Evolutionary conservation across 30 jellyfish, hydroid and myxozoan genomes (phyloP).

Genomic region (Hydra vulgaris): DNA sequence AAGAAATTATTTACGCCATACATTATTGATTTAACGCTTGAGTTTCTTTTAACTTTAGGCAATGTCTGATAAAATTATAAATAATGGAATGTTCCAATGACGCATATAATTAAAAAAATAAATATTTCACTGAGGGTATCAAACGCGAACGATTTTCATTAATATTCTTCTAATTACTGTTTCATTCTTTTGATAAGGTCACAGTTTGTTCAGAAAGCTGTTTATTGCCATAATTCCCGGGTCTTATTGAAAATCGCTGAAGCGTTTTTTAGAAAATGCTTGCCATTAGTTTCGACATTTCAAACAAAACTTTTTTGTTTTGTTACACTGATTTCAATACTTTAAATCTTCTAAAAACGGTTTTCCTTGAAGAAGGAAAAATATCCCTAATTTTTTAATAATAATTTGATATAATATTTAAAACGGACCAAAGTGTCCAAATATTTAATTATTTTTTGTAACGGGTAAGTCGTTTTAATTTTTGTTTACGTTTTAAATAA

Average conservation of each 20-base stretch:
- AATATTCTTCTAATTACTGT: not conserved
- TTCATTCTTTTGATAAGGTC: not conserved
- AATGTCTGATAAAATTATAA: not conserved
- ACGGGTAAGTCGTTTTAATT: too few relatives aligned
- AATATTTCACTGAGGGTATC: not conserved
- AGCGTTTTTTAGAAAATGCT: not conserved
- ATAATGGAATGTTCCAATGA: not conserved
- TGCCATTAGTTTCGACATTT: not conserved
- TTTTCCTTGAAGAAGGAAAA: too few relatives aligned
- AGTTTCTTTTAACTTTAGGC: not conserved
- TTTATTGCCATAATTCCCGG: not conserved
- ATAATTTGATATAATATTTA: too few relatives aligned
- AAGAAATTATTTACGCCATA: not conserved
- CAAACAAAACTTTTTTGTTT: not conserved
- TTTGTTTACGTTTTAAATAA: too few relatives aligned
- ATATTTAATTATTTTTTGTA: not conserved
- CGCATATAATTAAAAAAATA: not conserved
- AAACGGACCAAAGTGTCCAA: not conserved
- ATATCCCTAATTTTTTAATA: too few relatives aligned
- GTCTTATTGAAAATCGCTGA: not conserved
- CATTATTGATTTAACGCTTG: not conserved
- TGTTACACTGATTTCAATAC: not conserved
- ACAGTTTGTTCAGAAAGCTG: not conserved
- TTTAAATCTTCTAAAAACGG: not conserved
- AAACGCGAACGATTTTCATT: not conserved